phyloP scores from a whole-genome alignment of 2,888 invertebrate genomes.

The Archaeoteleia sp. region DNA sequence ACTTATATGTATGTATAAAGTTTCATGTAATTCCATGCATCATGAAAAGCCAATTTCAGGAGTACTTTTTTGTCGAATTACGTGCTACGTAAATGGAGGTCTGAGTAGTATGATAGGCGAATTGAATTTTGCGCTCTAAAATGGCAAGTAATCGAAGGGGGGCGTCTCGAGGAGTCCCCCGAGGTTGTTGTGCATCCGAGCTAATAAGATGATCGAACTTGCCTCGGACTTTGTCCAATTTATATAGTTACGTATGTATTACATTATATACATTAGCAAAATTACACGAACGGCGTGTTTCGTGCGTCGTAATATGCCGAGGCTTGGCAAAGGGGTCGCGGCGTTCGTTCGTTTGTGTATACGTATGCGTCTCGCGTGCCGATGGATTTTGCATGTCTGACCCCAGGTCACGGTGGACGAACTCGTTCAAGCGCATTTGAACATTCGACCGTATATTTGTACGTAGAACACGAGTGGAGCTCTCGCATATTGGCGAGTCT shows the following conservation, averaged over 20 bases:
- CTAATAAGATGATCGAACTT: conserved; percentile 29
- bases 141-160: conserved; percentile 19
- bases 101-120: conserved; percentile 16
- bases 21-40: no score
- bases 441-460: conserved; percentile 22
- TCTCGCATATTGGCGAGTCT: conserved; percentile 16
- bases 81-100: conserved; percentile 3
- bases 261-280: conserved; percentile 20
- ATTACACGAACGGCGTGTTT: conserved; percentile 7
- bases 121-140: conserved; percentile 17
- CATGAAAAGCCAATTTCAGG: no score
- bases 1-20: no score
- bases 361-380: conserved; percentile 60
- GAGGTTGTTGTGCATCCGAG: conserved; percentile 28
- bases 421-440: conserved; percentile 19
- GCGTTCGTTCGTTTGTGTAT: conserved; percentile 37
- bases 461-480: conserved; percentile 22
- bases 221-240: conserved; percentile 19
- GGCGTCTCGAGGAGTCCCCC: conserved; percentile 20
- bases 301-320: not conserved
- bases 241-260: conserved; percentile 23
- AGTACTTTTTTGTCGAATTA: no score
- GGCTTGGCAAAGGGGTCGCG: conserved; percentile 36
- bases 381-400: conserved; percentile 69
- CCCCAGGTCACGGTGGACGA: conserved; percentile 54